These are phyloP conservation scores for Lamellibrachia columna DNA, from an alignment of 2,888 invertebrate species.

Conservation along the genomic window DNA sequence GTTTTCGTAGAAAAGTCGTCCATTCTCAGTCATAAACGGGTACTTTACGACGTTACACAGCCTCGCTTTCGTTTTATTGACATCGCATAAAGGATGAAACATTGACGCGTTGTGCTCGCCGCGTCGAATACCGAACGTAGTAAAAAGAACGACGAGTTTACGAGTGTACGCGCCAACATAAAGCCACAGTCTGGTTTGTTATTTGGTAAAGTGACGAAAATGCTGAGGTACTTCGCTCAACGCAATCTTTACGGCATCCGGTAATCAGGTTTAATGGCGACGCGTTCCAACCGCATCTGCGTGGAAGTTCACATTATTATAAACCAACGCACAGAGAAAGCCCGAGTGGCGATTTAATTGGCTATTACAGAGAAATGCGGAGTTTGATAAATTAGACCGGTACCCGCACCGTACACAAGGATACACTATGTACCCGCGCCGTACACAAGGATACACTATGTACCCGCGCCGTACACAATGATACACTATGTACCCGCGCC, in stretches of 20 bases:
- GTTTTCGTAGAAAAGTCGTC: neutral
- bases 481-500: too few relatives aligned
- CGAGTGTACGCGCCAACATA: neutral
- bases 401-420: neutral
- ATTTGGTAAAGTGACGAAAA: neutral
- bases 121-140: neutral
- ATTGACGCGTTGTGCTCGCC: neutral
- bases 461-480: too few relatives aligned
- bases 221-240: neutral
- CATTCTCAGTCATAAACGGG: neutral
- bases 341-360: neutral
- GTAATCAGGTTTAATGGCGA: neutral
- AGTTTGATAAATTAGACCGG: neutral
- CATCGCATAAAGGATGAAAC: neutral
- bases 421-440: neutral
- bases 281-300: neutral
- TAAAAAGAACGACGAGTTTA: neutral
- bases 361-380: neutral
- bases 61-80: neutral
- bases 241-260: neutral
- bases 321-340: neutral
- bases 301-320: neutral
- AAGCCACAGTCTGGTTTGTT: neutral
- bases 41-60: neutral
- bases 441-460: too few relatives aligned